These are phyloP conservation scores for Drosophila borborema DNA, from an alignment of 2,888 invertebrate species.

Conservation along the genomic window DNA sequence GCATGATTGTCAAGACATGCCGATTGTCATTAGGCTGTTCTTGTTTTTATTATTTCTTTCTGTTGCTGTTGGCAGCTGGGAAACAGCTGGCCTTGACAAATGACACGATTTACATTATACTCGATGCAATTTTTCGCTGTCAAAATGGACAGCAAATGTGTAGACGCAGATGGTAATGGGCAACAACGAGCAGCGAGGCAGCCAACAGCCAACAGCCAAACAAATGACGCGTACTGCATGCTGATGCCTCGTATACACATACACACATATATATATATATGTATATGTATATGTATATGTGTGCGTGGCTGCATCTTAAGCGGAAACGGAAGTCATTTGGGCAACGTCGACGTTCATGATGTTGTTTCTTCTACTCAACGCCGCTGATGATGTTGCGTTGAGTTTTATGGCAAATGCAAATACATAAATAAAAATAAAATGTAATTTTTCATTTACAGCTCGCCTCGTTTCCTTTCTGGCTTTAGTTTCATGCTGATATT, in stretches of 20 bases:
- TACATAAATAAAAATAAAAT: slow-evolving; percentile 68
- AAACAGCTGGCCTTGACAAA: slow-evolving; percentile 81
- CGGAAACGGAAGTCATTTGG: slow-evolving; percentile 81
- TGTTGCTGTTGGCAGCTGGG: slow-evolving; percentile 33
- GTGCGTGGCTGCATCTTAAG: slow-evolving; percentile 66
- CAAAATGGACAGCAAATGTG: slow-evolving; percentile 70
- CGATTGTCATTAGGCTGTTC: slow-evolving; percentile 67
- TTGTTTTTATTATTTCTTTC: slow-evolving; percentile 27
- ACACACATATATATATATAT: slow-evolving; percentile 3
- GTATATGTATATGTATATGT: slow-evolving; percentile 19
- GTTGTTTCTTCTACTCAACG: slow-evolving; percentile 32
- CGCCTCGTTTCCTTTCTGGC: slow-evolving; percentile 14
- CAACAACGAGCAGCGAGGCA: slow-evolving; percentile 36
- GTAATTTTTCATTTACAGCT: slow-evolving; percentile 71
- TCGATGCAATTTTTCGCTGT: slow-evolving; percentile 79
- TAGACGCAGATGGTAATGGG: slow-evolving; percentile 74
- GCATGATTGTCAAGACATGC: slow-evolving; percentile 41
- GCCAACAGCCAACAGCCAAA: slow-evolving; percentile 43
- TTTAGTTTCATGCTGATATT: slow-evolving; percentile 20
- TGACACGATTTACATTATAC: slow-evolving; percentile 81
- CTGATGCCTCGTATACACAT: slow-evolving; percentile 37
- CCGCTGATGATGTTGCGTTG: slow-evolving; percentile 52
- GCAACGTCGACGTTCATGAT: slow-evolving; percentile 66
- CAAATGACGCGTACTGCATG: slow-evolving; percentile 72
- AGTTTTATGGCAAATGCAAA: slow-evolving; percentile 75